These are phyloP conservation scores for Caenorhabditis parvicauda DNA, from an alignment of 2,888 invertebrate genomes.

Conservation along the genomic window DNA sequence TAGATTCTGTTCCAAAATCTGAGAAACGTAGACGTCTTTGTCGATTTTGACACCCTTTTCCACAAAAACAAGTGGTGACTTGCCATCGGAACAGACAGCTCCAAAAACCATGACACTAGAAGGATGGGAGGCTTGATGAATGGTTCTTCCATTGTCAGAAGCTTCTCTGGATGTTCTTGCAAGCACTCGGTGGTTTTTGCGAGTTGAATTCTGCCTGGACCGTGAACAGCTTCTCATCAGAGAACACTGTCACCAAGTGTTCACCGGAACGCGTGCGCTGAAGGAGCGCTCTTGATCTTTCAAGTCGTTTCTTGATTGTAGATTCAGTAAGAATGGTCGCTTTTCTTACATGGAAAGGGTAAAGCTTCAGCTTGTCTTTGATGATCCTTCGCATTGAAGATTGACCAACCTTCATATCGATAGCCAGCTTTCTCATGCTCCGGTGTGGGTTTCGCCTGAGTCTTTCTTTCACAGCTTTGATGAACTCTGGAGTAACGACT, in stretches of 20 bases:
- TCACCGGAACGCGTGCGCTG: background rate
- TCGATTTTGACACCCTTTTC: conserved; percentile 1
- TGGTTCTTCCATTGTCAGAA: background rate
- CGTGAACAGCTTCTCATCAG: conserved; percentile 3
- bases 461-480: background rate
- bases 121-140: background rate
- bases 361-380: conserved; percentile 4
- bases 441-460: conserved; percentile 4
- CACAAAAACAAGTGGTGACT: conserved; percentile 2
- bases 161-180: background rate
- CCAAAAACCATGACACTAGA: conserved; percentile 5
- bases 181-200: background rate
- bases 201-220: background rate
- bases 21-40: background rate
- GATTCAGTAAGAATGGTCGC: background rate
- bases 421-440: conserved; percentile 4
- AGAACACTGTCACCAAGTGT: conserved; percentile 3
- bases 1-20: background rate
- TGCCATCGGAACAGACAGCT: conserved; percentile 1
- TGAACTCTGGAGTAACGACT: background rate
- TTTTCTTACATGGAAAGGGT: conserved; percentile 1
- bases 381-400: conserved; percentile 3
- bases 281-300: conserved; percentile 1
- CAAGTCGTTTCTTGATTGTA: background rate
- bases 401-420: background rate